These are phyloP conservation scores for Anolis apletophallus DNA, from an alignment of 2,797 vertebrate species.

Conservation along the genomic window DNA sequence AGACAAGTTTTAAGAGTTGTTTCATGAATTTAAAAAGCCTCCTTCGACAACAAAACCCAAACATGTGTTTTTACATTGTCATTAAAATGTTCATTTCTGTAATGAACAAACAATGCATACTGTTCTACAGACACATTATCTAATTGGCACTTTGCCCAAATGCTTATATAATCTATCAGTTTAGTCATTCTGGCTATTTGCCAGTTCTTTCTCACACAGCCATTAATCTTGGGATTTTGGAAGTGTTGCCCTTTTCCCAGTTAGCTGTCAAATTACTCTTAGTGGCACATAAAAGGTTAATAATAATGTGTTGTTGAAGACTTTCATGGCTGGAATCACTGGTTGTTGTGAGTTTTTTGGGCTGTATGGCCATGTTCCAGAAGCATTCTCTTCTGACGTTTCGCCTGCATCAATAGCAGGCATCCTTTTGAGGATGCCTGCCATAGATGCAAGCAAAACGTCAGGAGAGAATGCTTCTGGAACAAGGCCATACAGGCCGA, in stretches of 20 bases:
- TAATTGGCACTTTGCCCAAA: constrained; percentile 30
- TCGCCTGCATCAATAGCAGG: no score
- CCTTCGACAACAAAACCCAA: constrained; percentile 8
- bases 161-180: constrained; percentile 25
- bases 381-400: no score
- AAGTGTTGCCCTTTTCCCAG: neutral
- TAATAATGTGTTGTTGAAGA: neutral
- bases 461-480: no score
- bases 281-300: constrained; percentile 13
- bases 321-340: no score
- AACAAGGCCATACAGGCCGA: no score
- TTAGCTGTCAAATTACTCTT: constrained; percentile 26
- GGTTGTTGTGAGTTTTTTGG: no score
- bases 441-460: no score
- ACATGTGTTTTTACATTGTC: neutral
- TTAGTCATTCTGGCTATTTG: constrained; percentile 21
- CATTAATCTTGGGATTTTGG: constrained; percentile 6
- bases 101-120: constrained; percentile 13
- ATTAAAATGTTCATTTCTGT: constrained; percentile 12
- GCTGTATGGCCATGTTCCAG: no score
- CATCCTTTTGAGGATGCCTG: no score
- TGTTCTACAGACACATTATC: constrained; percentile 22
- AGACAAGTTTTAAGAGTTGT: neutral
- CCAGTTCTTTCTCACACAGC: constrained; percentile 1
- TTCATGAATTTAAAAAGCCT: neutral